A percentile compares a stretch with the other conserved stretches of the same genome.
phyloP scores from a whole-genome alignment of 2,113 vertebrate species.

The Lepus europaeus region DNA sequence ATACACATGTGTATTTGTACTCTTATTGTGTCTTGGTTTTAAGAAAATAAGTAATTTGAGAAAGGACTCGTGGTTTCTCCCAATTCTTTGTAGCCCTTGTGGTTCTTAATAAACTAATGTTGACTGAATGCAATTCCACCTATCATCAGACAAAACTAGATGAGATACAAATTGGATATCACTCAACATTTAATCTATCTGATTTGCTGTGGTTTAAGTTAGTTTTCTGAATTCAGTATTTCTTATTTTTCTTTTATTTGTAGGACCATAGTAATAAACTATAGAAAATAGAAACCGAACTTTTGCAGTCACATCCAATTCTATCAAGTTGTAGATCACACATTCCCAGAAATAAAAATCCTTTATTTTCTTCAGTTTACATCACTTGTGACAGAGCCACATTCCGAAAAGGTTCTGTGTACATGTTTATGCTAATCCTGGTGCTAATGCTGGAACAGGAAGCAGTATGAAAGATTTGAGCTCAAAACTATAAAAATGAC shows the following conservation, averaged over 20 bases:
- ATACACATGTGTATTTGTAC: neutral
- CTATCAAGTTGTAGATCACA: conserved; percentile 17
- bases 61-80: neutral
- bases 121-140: neutral
- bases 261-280: neutral
- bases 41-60: conserved; percentile 5
- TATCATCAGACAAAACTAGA: neutral
- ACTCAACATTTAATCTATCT: conserved; percentile 47
- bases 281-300: conserved; percentile 47
- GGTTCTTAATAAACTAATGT: neutral
- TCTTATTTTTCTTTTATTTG: conserved; percentile 27
- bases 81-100: neutral
- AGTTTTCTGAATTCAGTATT: neutral
- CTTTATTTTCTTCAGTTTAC: neutral
- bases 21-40: neutral
- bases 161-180: conserved; percentile 52
- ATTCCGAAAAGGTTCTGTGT: neutral
- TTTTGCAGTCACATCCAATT: conserved; percentile 49
- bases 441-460: neutral
- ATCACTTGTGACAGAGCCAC: neutral
- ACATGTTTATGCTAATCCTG: neutral
- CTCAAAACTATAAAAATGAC: neutral
- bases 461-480: neutral
- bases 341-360: neutral
- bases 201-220: conserved; percentile 13